Base-by-base conservation (phyloP, 2,888 invertebrate species). In the Heterodera filipjevi region DNA sequence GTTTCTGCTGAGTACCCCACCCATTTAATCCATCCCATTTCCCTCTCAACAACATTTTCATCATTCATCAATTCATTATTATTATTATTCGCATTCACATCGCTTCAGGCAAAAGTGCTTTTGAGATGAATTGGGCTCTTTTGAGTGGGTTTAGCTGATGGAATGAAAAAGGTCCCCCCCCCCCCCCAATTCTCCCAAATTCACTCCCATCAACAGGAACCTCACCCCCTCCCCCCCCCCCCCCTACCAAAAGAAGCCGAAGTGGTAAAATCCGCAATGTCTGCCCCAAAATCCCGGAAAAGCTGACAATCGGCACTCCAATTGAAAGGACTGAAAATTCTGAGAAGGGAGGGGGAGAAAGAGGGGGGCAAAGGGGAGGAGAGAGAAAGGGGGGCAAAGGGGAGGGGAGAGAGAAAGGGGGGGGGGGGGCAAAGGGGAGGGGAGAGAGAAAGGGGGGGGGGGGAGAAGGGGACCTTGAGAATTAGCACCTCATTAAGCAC, bases 121-220 rank as follows among this genome's bases (percentile, higher is more conserved):
- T 59, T 59, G 59, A 59, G 59, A 27, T 27, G 59, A 59, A 59
- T 59, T 59, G 59, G 59, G 27, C 6, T 59, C 27, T 59, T 59
- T 59, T 59, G 59, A 59, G 59, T 59, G 59, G 59, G 59, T 59
- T 59, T 59, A 27, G 59, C 59, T 59, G 59, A 59, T 59, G 59
- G 59, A 59, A 59, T 59, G 59, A 12, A 59, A 59, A 59, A 16
- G 53, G 8, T 1, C 59, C 59, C 59, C 53, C 49, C 49, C 49
- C 49, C 49, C 49, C 49, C 53, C 53, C 53, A 53, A 22, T 59
- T 59, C 59, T 27, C 27, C 53, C 59, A 59, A 59, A 59, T 59
- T 59, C 59, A 59, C 59, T 59, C 6, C 59, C 59, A 2, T 59
- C 59, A 59, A 59, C n/a, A 59, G 59, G n/a, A 59, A 59, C 59